A percentile compares a stretch with the other conserved stretches of the same genome.
phyloP scores from a whole-genome alignment of 2,888 invertebrate species.

The Cataglyphis livida region DNA sequence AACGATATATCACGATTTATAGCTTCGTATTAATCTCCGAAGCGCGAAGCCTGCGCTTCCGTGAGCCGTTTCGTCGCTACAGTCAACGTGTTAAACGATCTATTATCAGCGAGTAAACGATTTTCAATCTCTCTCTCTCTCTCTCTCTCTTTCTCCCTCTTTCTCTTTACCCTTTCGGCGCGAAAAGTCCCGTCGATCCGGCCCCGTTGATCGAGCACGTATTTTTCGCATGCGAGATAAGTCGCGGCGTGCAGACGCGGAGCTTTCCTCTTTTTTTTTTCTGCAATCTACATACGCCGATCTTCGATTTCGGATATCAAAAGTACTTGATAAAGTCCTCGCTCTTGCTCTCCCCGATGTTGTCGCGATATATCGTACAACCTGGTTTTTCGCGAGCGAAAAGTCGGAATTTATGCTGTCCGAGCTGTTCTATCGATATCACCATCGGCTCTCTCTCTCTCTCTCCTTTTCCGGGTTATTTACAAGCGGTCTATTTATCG shows the following conservation, averaged over 20 bases:
- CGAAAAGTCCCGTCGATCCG: not conserved
- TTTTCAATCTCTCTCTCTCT: constrained; percentile 34
- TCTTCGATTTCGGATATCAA: constrained; percentile 49
- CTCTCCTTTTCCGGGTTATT: constrained; percentile 19
- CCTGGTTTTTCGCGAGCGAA: constrained; percentile 34
- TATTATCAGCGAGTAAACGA: constrained; percentile 49
- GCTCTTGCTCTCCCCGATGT: not conserved
- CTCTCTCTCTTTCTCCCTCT: not conserved
- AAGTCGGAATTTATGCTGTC: constrained; percentile 46
- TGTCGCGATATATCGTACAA: constrained; percentile 11
- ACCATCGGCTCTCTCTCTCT: not conserved
- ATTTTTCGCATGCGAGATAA: constrained; percentile 51
- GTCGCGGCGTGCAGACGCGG: constrained; percentile 27
- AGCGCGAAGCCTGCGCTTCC: constrained; percentile 23
- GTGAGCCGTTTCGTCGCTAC: constrained; percentile 30
- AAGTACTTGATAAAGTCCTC: constrained; percentile 29
- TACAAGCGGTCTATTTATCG: constrained; percentile 32
- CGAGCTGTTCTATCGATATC: constrained; percentile 28
- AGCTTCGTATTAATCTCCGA: constrained; percentile 35
- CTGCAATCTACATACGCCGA: constrained; percentile 45
- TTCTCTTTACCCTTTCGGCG: not conserved
- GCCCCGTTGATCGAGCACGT: constrained; percentile 48
- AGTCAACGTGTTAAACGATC: constrained; percentile 44
- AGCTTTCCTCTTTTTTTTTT: constrained; percentile 20
- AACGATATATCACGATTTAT: constrained; percentile 37